Evolutionary conservation across 2,113 vertebrate species (phyloP), one percentile per base, ranked within the genome.

Genomic region (Chroicocephalus ridibundus): DNA sequence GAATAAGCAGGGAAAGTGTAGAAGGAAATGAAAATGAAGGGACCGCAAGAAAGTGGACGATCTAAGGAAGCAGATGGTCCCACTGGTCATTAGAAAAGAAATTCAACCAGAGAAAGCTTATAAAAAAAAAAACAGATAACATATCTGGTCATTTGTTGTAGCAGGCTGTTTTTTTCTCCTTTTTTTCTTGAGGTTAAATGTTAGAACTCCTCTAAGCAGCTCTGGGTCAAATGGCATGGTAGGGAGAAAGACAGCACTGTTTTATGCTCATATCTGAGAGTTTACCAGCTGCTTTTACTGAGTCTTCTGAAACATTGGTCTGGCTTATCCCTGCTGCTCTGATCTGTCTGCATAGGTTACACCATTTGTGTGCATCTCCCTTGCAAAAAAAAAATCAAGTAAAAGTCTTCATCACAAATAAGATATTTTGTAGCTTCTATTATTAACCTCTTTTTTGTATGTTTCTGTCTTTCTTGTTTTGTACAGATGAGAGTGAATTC

Each of bases 91-190:
- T 32, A 36, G 47, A 71, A 71, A 71, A 78, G 13, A 66, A 82
- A 46, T 29, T 44, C 18, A 68, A 44, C 12, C 10, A 55, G 16
- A 47, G 4, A 55, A 54, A 83, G 24, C 6, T 34, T 9, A 10
- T 65, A 40, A 64, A 42, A 42, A 34, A 57, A 26, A 61, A n/a
- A 58, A 0, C 8, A 46, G 8, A 24, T 68, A 11, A 13, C 2
- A 3, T 69, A n/a, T 55, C 19, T 54, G 11, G 15, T 22, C 3
- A 17, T 22, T 57, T 78, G 47, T 69, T 46, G 15, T 27, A 75
- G 26, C 0, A 1, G 22, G 12, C 5, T 72, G 26, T 0, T 11
- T 68, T 80, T 31, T 47, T 15, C 2, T 49, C 7, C 10, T 20
- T 4, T n/a, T 64, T 49, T 75, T 68, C 16, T 47, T 55, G 13